A percentile compares a stretch with the other conserved stretches of the same genome.
Conservation (phyloP, 2,888 invertebrate genomes). For the Napeogenes inachia region DNA sequence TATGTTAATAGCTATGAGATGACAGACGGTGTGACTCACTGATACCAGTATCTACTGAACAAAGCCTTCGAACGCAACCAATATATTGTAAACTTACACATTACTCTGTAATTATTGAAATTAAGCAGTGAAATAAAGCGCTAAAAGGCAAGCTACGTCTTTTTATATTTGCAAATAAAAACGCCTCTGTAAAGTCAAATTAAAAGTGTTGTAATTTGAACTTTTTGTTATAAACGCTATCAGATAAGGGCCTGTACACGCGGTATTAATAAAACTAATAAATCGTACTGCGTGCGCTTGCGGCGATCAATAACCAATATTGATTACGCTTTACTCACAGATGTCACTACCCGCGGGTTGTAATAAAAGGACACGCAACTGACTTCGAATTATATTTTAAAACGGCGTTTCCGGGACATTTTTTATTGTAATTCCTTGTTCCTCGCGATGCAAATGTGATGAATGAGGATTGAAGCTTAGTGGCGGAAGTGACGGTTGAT, state of each 20-base stretch:
- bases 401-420: slow-evolving; percentile 11
- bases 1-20: slow-evolving; percentile 9
- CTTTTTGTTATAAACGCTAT: background rate
- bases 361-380: slow-evolving; percentile 14
- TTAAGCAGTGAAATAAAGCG: background rate
- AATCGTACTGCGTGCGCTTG: slow-evolving; percentile 38
- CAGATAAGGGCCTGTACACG: background rate
- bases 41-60: slow-evolving; percentile 11
- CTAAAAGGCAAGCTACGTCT: too few species aligned
- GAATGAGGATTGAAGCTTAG: background rate
- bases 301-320: slow-evolving; percentile 44
- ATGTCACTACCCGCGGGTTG: slow-evolving; percentile 36
- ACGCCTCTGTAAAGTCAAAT: too few species aligned
- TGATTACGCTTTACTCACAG: slow-evolving; percentile 42
- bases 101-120: background rate
- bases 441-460: slow-evolving; percentile 10
- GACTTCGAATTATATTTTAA: slow-evolving; percentile 14
- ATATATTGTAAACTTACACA: slow-evolving; percentile 4
- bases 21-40: slow-evolving; percentile 17
- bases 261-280: slow-evolving; percentile 42
- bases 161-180: too few species aligned
- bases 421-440: slow-evolving; percentile 5
- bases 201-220: too few species aligned
- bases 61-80: slow-evolving; percentile 15
- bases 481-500: too few species aligned